Evolutionary conservation across 2,113 vertebrate genomes (phyloP).

Genomic region (Hystrix cristata): DNA sequence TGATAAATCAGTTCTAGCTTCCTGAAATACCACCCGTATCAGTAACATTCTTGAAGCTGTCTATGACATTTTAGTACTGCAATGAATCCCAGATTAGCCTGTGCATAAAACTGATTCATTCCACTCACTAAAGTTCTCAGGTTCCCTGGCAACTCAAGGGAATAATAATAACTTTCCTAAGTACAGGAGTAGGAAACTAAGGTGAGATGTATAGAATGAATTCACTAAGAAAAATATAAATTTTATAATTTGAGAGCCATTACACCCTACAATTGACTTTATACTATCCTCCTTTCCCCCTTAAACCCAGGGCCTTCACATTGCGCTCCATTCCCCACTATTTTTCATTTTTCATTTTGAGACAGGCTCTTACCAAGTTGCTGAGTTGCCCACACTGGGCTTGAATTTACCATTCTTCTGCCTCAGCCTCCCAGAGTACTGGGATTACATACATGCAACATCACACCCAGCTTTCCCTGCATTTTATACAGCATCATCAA

Average conservation of each 20-base stretch:
- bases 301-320: too few species aligned
- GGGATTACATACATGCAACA: too few species aligned
- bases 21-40: slow-evolving; percentile 41
- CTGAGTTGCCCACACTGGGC: not conserved
- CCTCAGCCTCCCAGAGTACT: too few species aligned
- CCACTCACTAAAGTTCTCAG: not conserved
- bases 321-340: too few species aligned
- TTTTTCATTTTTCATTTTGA: not conserved
- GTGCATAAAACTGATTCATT: not conserved
- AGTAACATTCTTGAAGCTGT: not conserved
- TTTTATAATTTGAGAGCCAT: slow-evolving; percentile 21
- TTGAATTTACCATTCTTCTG: not conserved
- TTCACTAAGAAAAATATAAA: slow-evolving; percentile 27
- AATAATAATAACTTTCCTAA: slow-evolving; percentile 1
- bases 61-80: not conserved
- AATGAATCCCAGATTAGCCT: not conserved
- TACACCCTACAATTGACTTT: not conserved
- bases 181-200: slow-evolving; percentile 36
- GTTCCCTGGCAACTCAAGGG: not conserved
- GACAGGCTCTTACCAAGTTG: not conserved
- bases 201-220: slow-evolving; percentile 38
- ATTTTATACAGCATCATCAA: not conserved
- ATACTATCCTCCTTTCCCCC: not conserved
- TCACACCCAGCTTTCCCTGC: not conserved
- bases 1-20: not conserved